Percentiles rank a stretch among this genome's conserved stretches.
Evolutionary conservation across 2,113 vertebrate species (phyloP).

Genomic region (Porphyrio hochstetteri): DNA sequence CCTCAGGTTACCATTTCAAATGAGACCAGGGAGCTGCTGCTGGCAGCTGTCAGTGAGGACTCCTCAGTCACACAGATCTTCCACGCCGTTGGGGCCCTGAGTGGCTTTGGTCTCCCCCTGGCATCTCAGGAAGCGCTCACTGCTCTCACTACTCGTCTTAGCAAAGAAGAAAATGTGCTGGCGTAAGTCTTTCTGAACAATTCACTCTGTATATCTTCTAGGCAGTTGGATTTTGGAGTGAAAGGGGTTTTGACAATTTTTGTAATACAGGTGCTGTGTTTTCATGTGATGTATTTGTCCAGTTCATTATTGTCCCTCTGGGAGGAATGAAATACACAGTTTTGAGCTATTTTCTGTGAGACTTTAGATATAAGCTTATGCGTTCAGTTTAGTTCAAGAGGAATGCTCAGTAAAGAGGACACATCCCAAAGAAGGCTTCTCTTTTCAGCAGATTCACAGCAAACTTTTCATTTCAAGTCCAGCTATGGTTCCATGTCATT

Average conservation of each 20-base stretch:
- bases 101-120: constrained; percentile 88
- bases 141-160: constrained; percentile 87
- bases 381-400: not conserved
- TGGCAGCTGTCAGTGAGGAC: constrained; percentile 93
- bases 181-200: constrained; percentile 79
- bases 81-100: constrained; percentile 89
- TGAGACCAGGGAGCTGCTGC: constrained; percentile 92
- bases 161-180: constrained; percentile 93
- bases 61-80: constrained; percentile 91
- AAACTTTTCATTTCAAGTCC: not conserved
- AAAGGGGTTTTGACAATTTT: not conserved
- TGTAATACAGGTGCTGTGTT: not conserved
- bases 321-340: not conserved
- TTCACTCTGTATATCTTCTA: not conserved
- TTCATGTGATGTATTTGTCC: not conserved
- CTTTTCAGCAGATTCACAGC: not conserved
- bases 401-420: not conserved
- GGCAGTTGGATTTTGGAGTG: not conserved
- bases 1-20: constrained; percentile 90
- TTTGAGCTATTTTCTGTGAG: not conserved
- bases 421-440: not conserved
- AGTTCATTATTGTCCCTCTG: not conserved
- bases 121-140: constrained; percentile 91
- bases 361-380: not conserved
- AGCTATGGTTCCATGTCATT: not conserved